phyloP scores from a whole-genome alignment of 2,797 vertebrate genomes.

The Ambastaia sidthimunki region DNA sequence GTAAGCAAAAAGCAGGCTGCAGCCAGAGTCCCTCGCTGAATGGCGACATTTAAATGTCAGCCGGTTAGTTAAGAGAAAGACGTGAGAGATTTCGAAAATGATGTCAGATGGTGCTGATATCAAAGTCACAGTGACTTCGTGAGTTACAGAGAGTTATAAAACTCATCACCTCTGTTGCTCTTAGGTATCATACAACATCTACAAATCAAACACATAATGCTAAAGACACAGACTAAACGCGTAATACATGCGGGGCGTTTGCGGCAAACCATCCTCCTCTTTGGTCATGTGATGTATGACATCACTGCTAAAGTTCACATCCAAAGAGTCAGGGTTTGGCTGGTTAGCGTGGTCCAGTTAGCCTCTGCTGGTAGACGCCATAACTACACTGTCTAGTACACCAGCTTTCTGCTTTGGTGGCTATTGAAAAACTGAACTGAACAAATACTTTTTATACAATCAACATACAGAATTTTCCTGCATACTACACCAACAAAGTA shows the following conservation, averaged over 20 bases:
- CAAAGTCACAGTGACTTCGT: not conserved
- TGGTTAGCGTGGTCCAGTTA: not conserved
- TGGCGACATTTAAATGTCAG: slow-evolving; percentile 53
- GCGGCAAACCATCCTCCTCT: not conserved
- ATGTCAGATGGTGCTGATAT: not conserved
- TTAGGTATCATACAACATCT: not conserved
- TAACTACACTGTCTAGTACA: not conserved
- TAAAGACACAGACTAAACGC: not conserved
- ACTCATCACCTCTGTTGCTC: not conserved
- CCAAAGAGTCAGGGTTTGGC: not conserved
- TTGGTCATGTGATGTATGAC: not conserved
- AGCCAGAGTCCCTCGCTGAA: slow-evolving; percentile 29
- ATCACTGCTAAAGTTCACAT: not conserved
- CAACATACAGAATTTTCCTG: not conserved
- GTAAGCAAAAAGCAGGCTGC: slow-evolving; percentile 15
- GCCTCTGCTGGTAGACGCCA: not conserved
- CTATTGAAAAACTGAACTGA: not conserved
- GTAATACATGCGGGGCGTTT: not conserved
- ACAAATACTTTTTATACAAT: not conserved
- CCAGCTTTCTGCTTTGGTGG: not conserved
- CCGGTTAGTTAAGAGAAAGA: slow-evolving; percentile 13
- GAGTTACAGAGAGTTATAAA: not conserved
- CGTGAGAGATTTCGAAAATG: slow-evolving; percentile 27
- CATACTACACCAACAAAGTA: not conserved
- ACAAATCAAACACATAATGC: not conserved